Evolutionary conservation across 2,888 invertebrate species (phyloP).

Genomic region (Adelognathus sp.): DNA sequence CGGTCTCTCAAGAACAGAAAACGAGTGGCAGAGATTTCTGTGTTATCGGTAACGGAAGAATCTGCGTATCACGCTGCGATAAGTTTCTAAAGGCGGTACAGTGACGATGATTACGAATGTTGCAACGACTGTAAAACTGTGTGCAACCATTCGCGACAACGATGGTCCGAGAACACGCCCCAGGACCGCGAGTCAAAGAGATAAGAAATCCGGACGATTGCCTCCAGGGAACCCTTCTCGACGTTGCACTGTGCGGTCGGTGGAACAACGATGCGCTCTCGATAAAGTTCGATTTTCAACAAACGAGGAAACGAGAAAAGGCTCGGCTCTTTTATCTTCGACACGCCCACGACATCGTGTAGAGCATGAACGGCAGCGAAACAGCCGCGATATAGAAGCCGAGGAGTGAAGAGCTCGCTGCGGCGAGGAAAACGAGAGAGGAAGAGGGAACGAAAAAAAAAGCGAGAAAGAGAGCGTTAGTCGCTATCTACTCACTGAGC

Average conservation of each 20-base stretch:
- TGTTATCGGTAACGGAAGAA: conserved; percentile 8
- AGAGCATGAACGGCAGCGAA: conserved; percentile 61
- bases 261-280: conserved; percentile 38
- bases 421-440: conserved; percentile 4
- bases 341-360: conserved; percentile 76
- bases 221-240: neutral
- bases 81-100: conserved; percentile 15
- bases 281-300: conserved; percentile 62
- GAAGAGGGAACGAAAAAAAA: neutral
- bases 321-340: conserved; percentile 67
- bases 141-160: conserved; percentile 6
- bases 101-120: conserved; percentile 13
- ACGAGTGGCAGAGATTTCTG: neutral
- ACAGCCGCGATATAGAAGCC: conserved; percentile 61
- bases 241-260: neutral
- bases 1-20: neutral
- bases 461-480: neutral
- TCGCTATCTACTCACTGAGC: conserved; percentile 36
- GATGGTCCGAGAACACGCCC: conserved; percentile 22
- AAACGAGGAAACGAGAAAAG: conserved; percentile 66
- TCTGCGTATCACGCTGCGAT: neutral
- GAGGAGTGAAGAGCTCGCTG: conserved; percentile 24
- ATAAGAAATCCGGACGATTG: neutral
- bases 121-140: neutral
- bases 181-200: conserved; percentile 10